Base-by-base conservation (phyloP, 2,888 invertebrate genomes). In the Lymantria monacha region DNA sequence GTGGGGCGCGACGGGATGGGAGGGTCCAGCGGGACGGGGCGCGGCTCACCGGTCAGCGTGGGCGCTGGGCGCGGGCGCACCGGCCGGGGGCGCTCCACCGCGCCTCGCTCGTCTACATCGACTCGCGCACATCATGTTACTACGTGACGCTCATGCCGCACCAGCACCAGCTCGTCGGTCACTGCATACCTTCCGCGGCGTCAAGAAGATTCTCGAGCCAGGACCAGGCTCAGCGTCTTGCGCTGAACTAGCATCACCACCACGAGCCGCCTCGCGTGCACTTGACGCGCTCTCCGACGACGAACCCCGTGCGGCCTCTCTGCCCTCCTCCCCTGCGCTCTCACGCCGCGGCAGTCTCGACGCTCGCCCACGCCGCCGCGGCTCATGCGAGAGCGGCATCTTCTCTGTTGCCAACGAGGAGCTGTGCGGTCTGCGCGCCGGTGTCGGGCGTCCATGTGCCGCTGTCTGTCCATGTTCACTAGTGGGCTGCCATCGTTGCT, bases 321-420 rank as follows among this genome's bases (percentile, higher is more conserved):
- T 88, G 51, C 90, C 89, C 11, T 77, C 87, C 1, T 87, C 89
- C 47, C 89, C 89, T 14, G 79, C 80, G 5, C 72, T 81, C 22
- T 72, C 72, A 30, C 70, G 84, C 2, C 72, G 84, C 51, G 79
- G 77, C 63, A 74, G 42, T 69, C 50, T 49, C 3, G 66, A 81
- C 64, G 70, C 72, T 54, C 69, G 67, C 51, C 54, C 59, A 55
- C 66, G 56, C 63, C 76, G 97, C 13, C 93, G 97, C 43, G 97
- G 65, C 51, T 97, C 97, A 14, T 97, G 97, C 79, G 97, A 97
- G 81, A 96, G 96, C 65, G 97, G 97, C 14, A 97, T 97, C 79
- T 97, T 96, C 92, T 96, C 96, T 49, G 96, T 96, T 69, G 95
- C 96, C 59, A 96, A 96, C 72, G 96, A 95, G 76, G 95, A 95